Conservation (phyloP, 2,888 invertebrate species). For the Vannuccia rotundouncinata region DNA sequence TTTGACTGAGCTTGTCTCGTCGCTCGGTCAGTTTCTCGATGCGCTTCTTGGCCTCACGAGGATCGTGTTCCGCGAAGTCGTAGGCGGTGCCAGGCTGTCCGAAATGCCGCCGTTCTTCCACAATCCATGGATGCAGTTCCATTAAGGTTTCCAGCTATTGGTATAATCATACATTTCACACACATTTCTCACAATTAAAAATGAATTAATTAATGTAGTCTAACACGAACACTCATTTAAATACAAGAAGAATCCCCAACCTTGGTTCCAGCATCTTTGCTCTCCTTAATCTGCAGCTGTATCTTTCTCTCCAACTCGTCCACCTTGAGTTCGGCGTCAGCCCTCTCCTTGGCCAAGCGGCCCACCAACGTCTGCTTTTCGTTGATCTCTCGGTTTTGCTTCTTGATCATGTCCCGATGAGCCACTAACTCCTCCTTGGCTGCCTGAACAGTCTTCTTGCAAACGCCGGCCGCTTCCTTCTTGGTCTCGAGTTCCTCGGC, state of each 20-base stretch:
- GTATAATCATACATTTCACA: slow-evolving; percentile 8
- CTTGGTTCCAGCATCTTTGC: slow-evolving; percentile 62
- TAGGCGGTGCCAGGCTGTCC: slow-evolving; percentile 60
- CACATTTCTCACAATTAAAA: neutral
- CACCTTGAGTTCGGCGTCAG: slow-evolving; percentile 51
- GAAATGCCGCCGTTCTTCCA: slow-evolving; percentile 70
- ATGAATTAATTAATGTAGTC: neutral
- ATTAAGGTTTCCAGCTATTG: slow-evolving; percentile 30
- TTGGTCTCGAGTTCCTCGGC: neutral
- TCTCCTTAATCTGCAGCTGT: slow-evolving; percentile 58
- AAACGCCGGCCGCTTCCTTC: slow-evolving; percentile 59
- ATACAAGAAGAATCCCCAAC: slow-evolving; percentile 57
- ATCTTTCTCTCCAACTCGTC: slow-evolving; percentile 58
- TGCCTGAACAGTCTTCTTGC: slow-evolving; percentile 57
- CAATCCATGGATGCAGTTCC: slow-evolving; percentile 66
- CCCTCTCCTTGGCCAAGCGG: slow-evolving; percentile 45
- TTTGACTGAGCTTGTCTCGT: slow-evolving; percentile 63
- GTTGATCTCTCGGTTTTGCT: slow-evolving; percentile 51
- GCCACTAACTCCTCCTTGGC: slow-evolving; percentile 50
- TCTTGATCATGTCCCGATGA: slow-evolving; percentile 50
- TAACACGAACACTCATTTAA: neutral
- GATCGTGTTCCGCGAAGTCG: slow-evolving; percentile 59
- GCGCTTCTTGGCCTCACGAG: slow-evolving; percentile 65
- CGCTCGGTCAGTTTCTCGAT: slow-evolving; percentile 63
- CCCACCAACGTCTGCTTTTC: slow-evolving; percentile 42